Conservation (phyloP, 2,888 invertebrate species). For the Pecten maximus region DNA sequence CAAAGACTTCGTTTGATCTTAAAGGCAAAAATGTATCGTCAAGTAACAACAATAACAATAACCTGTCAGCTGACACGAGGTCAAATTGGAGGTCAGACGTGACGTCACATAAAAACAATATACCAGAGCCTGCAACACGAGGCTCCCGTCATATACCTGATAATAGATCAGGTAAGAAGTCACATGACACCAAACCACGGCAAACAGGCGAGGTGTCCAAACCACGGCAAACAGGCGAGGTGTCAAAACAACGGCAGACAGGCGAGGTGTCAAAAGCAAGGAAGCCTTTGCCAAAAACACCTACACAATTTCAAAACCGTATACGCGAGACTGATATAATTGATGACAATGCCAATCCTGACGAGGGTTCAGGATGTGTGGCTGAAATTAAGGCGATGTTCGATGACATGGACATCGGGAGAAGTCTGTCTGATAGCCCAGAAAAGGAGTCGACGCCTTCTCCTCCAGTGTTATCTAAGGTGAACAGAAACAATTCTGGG, state of each 20-base stretch:
- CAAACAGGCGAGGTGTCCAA: slow-evolving; percentile 11
- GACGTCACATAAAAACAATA: neutral
- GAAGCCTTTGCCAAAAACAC: neutral
- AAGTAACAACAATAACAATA: slow-evolving; percentile 33
- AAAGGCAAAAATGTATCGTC: slow-evolving; percentile 30
- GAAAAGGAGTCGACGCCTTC: neutral
- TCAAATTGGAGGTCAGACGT: neutral
- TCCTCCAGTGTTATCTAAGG: slow-evolving; percentile 17
- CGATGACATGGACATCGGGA: slow-evolving; percentile 50
- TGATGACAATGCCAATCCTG: neutral
- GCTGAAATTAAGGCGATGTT: slow-evolving; percentile 54
- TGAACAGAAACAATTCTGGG: slow-evolving; percentile 37
- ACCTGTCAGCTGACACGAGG: neutral
- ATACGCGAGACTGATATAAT: slow-evolving; percentile 1
- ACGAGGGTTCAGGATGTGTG: slow-evolving; percentile 26
- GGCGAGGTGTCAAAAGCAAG: neutral
- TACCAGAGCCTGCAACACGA: neutral
- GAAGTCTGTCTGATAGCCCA: slow-evolving; percentile 36
- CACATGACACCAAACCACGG: neutral
- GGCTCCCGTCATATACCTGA: slow-evolving; percentile 4
- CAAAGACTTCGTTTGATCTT: slow-evolving; percentile 43
- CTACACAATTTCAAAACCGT: neutral
- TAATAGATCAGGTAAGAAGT: neutral
- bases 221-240: neutral
- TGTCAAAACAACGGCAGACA: neutral